Evolutionary conservation across 2,888 invertebrate species (phyloP).

Genomic region (Acleris sparsana): DNA sequence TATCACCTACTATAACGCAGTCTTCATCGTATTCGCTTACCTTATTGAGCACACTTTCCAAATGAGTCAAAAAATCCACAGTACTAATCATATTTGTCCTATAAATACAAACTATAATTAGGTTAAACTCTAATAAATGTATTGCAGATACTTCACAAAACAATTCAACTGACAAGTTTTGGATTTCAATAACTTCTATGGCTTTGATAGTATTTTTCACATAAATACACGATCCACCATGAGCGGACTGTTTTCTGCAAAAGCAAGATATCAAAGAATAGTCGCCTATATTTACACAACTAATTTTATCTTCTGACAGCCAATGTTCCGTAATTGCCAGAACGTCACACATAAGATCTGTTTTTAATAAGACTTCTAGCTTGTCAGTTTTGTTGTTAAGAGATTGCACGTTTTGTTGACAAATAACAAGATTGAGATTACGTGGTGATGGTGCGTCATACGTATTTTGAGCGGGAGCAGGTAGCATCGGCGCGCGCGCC

Average conservation of each 20-base stretch:
- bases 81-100: conserved; percentile 4
- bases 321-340: conserved; percentile 16
- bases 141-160: conserved; percentile 7
- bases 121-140: not conserved
- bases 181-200: not conserved
- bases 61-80: not conserved
- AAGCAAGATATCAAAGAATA: not conserved
- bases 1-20: conserved; percentile 3
- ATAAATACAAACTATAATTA: conserved; percentile 3
- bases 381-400: not conserved
- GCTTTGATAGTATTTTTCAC: conserved; percentile 5
- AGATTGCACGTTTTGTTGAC: conserved; percentile 2
- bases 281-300: not conserved
- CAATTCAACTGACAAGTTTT: not conserved
- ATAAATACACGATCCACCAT: conserved; percentile 13
- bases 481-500: not conserved
- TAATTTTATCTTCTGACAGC: conserved; percentile 1
- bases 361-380: not conserved
- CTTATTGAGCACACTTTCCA: conserved; percentile 10
- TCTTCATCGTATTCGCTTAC: not conserved
- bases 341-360: conserved; percentile 2
- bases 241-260: not conserved
- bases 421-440: not conserved
- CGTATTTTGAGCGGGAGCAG: not conserved
- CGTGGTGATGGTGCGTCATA: not conserved